A percentile compares a stretch with the other conserved stretches of the same genome.
Conservation (phyloP, 2,797 vertebrate species). For the Periophthalmus magnuspinnatus region DNA sequence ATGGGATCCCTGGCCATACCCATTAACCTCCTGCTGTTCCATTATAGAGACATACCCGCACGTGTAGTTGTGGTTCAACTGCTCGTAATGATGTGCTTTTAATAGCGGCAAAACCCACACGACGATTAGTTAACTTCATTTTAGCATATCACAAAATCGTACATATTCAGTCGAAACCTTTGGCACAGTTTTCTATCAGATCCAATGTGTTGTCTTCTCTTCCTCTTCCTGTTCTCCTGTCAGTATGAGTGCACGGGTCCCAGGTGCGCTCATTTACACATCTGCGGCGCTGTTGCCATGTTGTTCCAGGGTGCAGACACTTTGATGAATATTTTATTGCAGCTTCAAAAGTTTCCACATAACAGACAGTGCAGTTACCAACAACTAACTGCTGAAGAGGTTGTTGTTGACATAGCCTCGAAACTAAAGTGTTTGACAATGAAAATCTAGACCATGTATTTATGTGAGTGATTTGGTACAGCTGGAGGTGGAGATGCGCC, state of each 20-base stretch:
- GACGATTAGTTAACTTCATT: neutral
- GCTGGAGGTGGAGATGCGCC: neutral
- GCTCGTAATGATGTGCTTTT: neutral
- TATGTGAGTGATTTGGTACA: neutral
- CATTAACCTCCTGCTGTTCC: constrained; percentile 6
- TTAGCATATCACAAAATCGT: neutral
- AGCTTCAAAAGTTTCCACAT: constrained; percentile 12
- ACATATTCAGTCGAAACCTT: neutral
- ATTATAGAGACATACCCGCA: neutral
- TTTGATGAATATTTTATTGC: constrained; percentile 43
- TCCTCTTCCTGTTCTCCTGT: constrained; percentile 9
- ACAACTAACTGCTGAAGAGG: constrained; percentile 13
- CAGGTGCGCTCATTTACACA: constrained; percentile 22
- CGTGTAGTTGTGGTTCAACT: neutral
- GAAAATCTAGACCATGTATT: neutral
- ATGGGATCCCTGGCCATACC: constrained; percentile 1
- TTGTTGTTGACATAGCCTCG: neutral
- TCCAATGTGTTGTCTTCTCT: neutral
- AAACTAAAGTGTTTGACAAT: neutral
- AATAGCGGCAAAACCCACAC: neutral
- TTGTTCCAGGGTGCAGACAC: constrained; percentile 9
- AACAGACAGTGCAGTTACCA: constrained; percentile 13
- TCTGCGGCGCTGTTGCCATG: constrained; percentile 9
- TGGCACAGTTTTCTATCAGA: neutral
- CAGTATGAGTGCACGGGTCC: constrained; percentile 16